Evolutionary conservation across 2,888 invertebrate genomes (phyloP), one percentile per base, ranked within the genome.

Genomic region (Diaphora mendica): DNA sequence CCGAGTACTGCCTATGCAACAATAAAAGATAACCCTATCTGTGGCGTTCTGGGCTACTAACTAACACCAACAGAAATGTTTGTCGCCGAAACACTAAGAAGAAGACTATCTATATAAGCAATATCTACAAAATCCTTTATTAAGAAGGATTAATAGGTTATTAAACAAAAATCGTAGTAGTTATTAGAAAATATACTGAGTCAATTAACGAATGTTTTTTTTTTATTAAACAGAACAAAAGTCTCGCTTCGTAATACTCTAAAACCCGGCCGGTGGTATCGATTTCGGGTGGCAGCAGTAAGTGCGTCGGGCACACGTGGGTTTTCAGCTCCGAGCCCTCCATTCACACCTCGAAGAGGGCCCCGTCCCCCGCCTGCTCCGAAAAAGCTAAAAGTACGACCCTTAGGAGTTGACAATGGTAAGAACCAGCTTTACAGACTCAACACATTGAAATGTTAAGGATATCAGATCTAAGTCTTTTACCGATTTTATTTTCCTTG

Each of bases 241-340:
- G 94, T 96, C 3, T 93, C 96, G 1, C 90, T 97, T 20, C 96
- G 95, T 35, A 96, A 96, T 73, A 89, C 96, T 48, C 89, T 97
- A 69, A 97, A 96, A 86, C 97, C 97, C 0, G 98, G 97, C 7
- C 96, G 97, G 69, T 98, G 97, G 97, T 98, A 98, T 90, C 97
- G 97, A 82, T 97, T 98, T 87, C 96, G 98, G n/a, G 97, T 98
- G 8, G 97, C 98, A 0, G 97, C 98, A 0, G 96, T 98, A 5
- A 97, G 97, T 87, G 96, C 96, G 1, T 96, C 97, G 70, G 98
- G 98, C 0, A 97, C 97, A 8, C 93, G 96, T 77, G 98, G 98
- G 17, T 98, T 97, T 86, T 97, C 97, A 0, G 92, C 94, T 33
- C 96, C 96, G 0, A 96, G 97, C 7, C 86, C 94, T 0, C 95